These are phyloP conservation scores for Epinephelus fuscoguttatus DNA, from an alignment of 2,113 vertebrate species.

Conservation along the genomic window DNA sequence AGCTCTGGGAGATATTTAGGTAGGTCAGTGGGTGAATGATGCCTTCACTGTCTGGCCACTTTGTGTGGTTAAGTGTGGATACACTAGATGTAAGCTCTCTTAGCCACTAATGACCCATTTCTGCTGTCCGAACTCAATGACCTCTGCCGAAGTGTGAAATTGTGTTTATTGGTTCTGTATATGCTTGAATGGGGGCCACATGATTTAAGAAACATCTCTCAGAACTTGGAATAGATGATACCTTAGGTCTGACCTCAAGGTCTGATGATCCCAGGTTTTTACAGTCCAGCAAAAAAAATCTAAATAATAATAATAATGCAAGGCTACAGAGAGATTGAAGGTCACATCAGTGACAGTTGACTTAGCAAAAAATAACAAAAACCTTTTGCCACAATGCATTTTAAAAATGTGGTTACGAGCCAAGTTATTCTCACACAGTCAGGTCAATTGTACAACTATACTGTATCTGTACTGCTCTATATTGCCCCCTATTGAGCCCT, in stretches of 20 bases:
- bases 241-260: neutral
- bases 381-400: neutral
- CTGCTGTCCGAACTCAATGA: slow-evolving; percentile 28
- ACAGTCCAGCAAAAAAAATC: neutral
- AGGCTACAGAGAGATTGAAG: neutral
- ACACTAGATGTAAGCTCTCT: slow-evolving; percentile 27
- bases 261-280: neutral
- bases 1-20: slow-evolving; percentile 15
- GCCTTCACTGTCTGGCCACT: slow-evolving; percentile 22
- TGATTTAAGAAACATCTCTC: neutral
- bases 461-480: slow-evolving; percentile 11
- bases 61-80: slow-evolving; percentile 8
- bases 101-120: slow-evolving; percentile 15
- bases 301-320: neutral
- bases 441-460: neutral
- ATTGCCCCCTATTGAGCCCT: slow-evolving; percentile 41
- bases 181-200: neutral
- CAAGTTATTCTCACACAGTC: neutral
- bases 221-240: neutral
- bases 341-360: neutral
- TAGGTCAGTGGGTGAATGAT: slow-evolving; percentile 43
- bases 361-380: neutral
- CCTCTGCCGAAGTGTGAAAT: neutral
- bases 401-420: neutral
- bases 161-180: slow-evolving; percentile 5